Conservation (phyloP, 2,797 vertebrate genomes). For the Phataginus tricuspis region DNA sequence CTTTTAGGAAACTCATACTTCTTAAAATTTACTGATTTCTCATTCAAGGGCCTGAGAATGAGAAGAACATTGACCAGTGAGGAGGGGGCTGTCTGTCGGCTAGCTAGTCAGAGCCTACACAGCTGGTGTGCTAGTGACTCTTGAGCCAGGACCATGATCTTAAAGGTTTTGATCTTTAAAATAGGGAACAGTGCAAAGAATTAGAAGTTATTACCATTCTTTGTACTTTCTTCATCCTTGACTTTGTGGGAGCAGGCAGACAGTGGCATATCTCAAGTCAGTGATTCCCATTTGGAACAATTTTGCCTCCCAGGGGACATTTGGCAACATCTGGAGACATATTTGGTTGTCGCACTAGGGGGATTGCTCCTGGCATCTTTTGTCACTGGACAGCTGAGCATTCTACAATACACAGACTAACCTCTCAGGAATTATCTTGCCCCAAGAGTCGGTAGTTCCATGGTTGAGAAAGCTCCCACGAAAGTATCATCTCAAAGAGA, state of each 20-base stretch:
- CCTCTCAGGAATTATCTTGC: not conserved
- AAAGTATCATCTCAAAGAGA: not conserved
- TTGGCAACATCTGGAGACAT: conserved; percentile 8
- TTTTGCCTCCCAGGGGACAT: not conserved
- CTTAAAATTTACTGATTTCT: not conserved
- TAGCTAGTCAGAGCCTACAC: not conserved
- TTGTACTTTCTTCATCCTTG: not conserved
- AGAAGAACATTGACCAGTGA: not conserved
- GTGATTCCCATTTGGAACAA: not conserved
- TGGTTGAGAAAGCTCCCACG: not conserved
- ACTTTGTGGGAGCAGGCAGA: not conserved
- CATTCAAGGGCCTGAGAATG: not conserved
- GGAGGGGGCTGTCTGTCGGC: not conserved
- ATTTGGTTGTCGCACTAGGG: not conserved
- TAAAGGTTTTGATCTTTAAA: not conserved
- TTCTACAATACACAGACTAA: not conserved
- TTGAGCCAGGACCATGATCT: not conserved
- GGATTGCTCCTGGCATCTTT: not conserved
- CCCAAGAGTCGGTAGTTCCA: not conserved
- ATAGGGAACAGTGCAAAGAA: not conserved
- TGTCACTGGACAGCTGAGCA: not conserved
- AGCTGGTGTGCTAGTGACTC: not conserved
- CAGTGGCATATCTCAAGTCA: not conserved
- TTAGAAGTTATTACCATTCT: not conserved
- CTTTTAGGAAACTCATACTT: conserved; percentile 13